Conservation (phyloP, 2,113 vertebrate species). For the Apistogramma diplotaenia region DNA sequence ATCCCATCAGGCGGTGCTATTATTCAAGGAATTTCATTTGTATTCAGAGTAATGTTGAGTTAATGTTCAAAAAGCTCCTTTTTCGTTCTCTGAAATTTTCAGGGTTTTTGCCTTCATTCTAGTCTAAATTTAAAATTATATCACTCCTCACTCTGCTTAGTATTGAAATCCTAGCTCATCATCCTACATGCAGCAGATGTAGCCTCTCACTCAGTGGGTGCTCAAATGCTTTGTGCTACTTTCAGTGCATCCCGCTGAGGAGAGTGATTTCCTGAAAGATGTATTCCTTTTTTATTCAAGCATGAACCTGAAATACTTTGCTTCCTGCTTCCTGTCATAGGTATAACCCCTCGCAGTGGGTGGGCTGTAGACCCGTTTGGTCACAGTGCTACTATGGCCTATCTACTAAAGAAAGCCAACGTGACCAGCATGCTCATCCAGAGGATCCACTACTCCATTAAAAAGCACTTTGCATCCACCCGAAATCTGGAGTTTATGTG, state of each 20-base stretch:
- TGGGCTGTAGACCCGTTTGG: conserved; percentile 98
- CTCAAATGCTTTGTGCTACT: conserved; percentile 85
- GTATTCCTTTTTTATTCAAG: neutral
- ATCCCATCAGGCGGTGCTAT: neutral
- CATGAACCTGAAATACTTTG: conserved; percentile 12
- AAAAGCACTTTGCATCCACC: conserved; percentile 93
- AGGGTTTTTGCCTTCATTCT: neutral
- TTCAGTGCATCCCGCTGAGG: conserved; percentile 84
- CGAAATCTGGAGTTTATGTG: conserved; percentile 97
- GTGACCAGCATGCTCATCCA: conserved; percentile 97
- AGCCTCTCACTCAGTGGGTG: conserved; percentile 62
- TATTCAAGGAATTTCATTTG: neutral
- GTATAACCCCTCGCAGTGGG: conserved; percentile 83
- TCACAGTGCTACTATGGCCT: conserved; percentile 94
- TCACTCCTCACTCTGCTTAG: neutral
- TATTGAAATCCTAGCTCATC: conserved; percentile 4
- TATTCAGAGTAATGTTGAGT: neutral
- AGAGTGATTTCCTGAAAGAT: conserved; percentile 39
- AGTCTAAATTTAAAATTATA: neutral
- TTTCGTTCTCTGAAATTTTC: neutral
- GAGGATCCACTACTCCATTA: conserved; percentile 94
- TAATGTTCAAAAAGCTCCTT: neutral
- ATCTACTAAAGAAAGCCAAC: conserved; percentile 91
- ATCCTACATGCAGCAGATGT: conserved; percentile 20
- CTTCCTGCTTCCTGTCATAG: conserved; percentile 63